Evolutionary conservation across 2,797 vertebrate species (phyloP), one percentile per base, ranked within the genome.

Genomic region (Centropyge bicolor): DNA sequence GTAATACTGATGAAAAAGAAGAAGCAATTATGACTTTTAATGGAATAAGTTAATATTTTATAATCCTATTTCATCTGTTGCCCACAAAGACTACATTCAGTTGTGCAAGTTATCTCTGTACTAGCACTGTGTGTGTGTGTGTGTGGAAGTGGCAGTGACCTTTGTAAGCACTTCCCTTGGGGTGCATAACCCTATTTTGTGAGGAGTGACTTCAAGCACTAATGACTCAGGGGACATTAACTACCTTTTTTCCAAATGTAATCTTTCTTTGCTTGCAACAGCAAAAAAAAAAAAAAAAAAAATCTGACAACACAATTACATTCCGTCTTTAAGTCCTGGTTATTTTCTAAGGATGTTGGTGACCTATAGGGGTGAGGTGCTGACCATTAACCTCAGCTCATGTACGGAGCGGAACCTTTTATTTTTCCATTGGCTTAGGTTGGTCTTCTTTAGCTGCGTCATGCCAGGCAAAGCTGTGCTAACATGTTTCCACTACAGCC

Each of bases 21-120:
- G n/a, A 68, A 59, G 8, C 41, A 71, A 71, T 68, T 3, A 54
- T 63, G 38, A 35, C 69, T 52, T 84, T 78, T 55, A 69, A 80
- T 48, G 17, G 66, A 31, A 55, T 10, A 16, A 41, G 4, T 88
- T 48, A 43, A 51, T 70, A 66, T 79, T 65, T 81, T 51, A 75
- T 56, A 31, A 67, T 61, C 9, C 14, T 24, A 35, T 63, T 70
- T 56, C 8, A 41, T 70, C 40, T 71, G 35, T 51, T 74, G 22
- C 14, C 52, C 56, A 41, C 20, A 48, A 14, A 40, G 9, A 52
- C 24, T 59, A n/a, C 48, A 40, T 62, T 72, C 7, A 46, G 31
- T 59, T 51, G 41, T 24, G 41, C 4, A 62, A 6, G 35, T 36
- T 17, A 16, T n/a, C 27, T 74, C 13, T 40, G 13, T 48, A 20